Conservation (phyloP, 2,113 vertebrate genomes). For the Erpornis zantholeuca region DNA sequence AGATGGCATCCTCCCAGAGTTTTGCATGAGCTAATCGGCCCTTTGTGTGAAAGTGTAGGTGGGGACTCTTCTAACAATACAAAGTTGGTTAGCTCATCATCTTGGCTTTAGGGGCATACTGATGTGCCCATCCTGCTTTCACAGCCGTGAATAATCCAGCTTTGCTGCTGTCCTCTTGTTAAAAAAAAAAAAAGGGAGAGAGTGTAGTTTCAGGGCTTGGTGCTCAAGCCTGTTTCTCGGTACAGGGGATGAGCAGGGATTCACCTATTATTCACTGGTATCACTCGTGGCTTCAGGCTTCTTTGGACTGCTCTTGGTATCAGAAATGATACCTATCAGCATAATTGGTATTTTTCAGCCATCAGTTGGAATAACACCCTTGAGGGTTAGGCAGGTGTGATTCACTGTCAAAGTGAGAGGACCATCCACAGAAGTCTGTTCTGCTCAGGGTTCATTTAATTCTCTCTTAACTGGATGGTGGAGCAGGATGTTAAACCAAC, state of each 20-base stretch:
- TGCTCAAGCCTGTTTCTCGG: background rate
- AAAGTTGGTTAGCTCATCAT: conserved; percentile 41
- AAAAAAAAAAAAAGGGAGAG: background rate
- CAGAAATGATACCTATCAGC: background rate
- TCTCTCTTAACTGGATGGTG: background rate
- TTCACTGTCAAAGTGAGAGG: background rate
- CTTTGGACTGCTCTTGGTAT: background rate
- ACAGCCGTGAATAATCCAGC: conserved; percentile 29
- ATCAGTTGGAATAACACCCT: background rate
- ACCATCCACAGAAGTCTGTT: background rate
- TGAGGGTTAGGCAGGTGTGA: background rate
- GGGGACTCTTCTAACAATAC: conserved; percentile 56
- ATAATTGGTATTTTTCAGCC: conserved; percentile 21
- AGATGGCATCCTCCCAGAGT: conserved; percentile 59
- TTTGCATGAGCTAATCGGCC: conserved; percentile 55
- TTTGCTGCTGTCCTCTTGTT: background rate
- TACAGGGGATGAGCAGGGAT: background rate
- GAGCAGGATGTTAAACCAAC: background rate
- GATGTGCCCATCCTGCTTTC: conserved; percentile 49
- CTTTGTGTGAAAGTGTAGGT: conserved; percentile 58
- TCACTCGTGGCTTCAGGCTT: background rate
- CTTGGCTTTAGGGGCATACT: conserved; percentile 50
- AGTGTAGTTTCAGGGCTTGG: conserved; percentile 47
- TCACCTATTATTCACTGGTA: background rate
- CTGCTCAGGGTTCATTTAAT: background rate